Base-by-base conservation (phyloP, 2,797 vertebrate species). In the Xyrichtys novacula region DNA sequence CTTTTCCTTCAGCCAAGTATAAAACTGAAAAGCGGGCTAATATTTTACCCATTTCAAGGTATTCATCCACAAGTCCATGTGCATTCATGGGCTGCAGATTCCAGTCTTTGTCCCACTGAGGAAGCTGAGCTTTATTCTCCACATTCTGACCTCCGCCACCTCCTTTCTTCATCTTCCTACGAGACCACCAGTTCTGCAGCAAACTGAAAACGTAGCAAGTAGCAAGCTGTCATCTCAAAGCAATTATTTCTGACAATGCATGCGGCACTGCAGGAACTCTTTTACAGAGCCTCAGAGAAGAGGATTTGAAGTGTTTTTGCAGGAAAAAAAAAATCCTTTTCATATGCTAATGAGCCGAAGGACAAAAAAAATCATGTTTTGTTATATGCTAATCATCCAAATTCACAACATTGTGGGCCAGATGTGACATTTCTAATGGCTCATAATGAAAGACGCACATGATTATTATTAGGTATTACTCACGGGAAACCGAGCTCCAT, bases 81-180 rank as follows among this genome's bases (percentile, higher is more conserved):
- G 97, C 94, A 14, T 99, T 99, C 98, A 99, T 99, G 3, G 98
- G 97, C 77, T 99, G 98, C 66, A 99, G 91, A 83, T 98, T 99
- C 98, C 98, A 99, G 81, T 99, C 98, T 89, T 97, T 97, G 88
- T 99, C 98, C 98, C 98, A 99, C 83, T 99, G 98, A 39, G 97
- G 97, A 42, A 99, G 95, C 73, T 96, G 94, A 14, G 94, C 86
- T 89, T 97, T 98, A 46, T 93, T 96, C 70, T 97, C 94, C 67
- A 96, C 89, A 17, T 93, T 94, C n/a, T 91, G 94, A 3, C 95
- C 94, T 83, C 91, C 92, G n/a, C 94, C 94, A 40, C 96, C 95
- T 78, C 92, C 92, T 83, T 95, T 95, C 85, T 96, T 98, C 85
- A 99, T 97, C 89, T 99, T 99, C 74, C 97, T 95, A 7, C 96